Conservation (phyloP, 2,113 vertebrate genomes). For the Pedetes capensis region DNA sequence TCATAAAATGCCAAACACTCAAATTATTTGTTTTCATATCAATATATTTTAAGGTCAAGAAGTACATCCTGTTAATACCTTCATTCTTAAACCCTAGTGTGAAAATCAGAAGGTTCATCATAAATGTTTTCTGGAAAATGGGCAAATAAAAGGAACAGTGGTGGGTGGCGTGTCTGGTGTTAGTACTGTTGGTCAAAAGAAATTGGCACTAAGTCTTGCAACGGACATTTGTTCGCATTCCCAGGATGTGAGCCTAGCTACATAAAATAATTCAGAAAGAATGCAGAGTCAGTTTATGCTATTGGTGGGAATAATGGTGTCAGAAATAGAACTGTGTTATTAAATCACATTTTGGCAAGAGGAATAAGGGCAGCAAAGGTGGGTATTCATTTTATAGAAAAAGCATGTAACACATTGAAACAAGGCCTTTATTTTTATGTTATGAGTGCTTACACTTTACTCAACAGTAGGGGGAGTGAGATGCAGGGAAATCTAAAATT, state of each 20-base stretch:
- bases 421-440: background rate
- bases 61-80: background rate
- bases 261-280: background rate
- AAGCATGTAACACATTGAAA: background rate
- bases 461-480: constrained; percentile 67
- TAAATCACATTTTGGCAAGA: background rate
- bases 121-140: background rate
- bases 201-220: background rate
- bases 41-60: constrained; percentile 25
- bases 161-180: rapidly evolving
- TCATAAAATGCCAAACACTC: background rate
- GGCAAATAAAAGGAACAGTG: background rate
- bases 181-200: background rate
- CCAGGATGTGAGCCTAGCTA: background rate
- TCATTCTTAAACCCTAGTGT: background rate
- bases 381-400: background rate
- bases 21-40: background rate
- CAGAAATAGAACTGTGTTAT: background rate
- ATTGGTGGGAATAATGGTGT: background rate
- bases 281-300: background rate
- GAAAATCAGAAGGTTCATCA: background rate
- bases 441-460: background rate
- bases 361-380: rapidly evolving
- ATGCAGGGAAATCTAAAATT: constrained; percentile 60
- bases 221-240: background rate